Percentiles rank a stretch among this genome's conserved stretches.
Conservation (phyloP, 2,113 vertebrate species). For the Myiopsitta monachus region DNA sequence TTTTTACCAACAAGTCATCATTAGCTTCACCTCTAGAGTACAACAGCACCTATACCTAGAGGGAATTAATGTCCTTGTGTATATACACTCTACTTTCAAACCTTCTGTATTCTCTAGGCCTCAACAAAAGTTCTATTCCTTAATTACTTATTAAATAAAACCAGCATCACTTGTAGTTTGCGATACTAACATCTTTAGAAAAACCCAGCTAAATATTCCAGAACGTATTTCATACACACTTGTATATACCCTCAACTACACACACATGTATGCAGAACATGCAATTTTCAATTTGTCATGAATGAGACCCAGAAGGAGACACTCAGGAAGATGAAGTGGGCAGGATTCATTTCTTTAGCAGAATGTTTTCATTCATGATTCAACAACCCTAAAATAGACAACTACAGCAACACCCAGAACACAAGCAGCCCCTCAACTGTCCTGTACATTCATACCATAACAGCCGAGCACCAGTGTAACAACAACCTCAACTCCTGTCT, state of each 20-base stretch:
- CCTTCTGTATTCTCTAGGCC: neutral
- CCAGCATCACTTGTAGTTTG: neutral
- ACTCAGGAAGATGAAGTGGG: neutral
- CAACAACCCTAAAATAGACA: neutral
- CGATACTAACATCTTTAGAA: neutral
- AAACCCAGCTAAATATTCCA: neutral
- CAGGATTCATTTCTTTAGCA: neutral
- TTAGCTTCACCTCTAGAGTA: neutral
- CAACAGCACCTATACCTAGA: neutral
- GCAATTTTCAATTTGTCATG: neutral
- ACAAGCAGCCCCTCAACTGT: neutral
- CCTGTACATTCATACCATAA: neutral
- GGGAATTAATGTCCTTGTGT: neutral
- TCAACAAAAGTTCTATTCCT: neutral
- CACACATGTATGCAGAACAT: fast-evolving
- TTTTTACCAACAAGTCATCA: neutral
- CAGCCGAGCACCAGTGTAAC: fast-evolving
- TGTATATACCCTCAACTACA: neutral
- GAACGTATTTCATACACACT: neutral
- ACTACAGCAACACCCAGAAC: neutral
- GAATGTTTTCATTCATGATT: neutral
- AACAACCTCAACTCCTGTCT: neutral
- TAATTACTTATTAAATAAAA: neutral
- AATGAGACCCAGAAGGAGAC: neutral
- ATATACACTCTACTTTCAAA: neutral